A percentile compares a stretch with the other conserved stretches of the same genome.
phyloP scores from a whole-genome alignment of 2,888 invertebrate species.

The Microctonus hyperodae region DNA sequence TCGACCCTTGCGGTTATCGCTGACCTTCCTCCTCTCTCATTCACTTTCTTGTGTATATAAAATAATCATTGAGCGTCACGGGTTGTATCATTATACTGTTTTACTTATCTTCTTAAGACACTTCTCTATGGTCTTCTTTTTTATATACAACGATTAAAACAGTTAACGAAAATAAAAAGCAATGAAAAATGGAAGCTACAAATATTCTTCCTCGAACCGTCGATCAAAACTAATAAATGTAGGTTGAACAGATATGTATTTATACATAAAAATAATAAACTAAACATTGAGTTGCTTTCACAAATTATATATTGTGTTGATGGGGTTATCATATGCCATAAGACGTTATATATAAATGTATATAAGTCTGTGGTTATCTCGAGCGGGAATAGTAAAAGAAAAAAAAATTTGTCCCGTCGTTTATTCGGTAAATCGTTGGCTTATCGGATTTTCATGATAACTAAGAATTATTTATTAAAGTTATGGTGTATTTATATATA shows the following conservation, averaged over 20 bases:
- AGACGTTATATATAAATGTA: background rate
- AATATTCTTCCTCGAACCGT: conserved; percentile 2
- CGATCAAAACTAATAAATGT: conserved; percentile 2
- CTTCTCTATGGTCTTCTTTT: background rate
- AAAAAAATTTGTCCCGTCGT: conserved; percentile 4
- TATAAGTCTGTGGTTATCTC: background rate
- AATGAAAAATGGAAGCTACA: background rate
- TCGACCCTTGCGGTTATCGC: conserved; percentile 9
- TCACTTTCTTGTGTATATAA: too few relatives aligned
- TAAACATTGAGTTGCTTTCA: background rate
- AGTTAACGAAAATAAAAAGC: background rate
- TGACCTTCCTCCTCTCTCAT: background rate
- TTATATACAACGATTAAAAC: background rate
- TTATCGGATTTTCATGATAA: conserved; percentile 23
- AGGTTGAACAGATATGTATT: background rate
- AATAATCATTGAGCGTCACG: background rate
- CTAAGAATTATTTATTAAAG: conserved; percentile 8
- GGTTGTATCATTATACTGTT: background rate
- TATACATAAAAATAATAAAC: background rate
- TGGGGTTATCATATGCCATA: conserved; percentile 2
- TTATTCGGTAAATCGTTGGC: conserved; percentile 10
- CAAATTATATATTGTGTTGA: conserved; percentile 1
- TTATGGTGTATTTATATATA: background rate
- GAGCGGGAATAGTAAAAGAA: background rate
- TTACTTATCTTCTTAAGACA: background rate